phyloP scores from a whole-genome alignment of 2,113 vertebrate genomes.

The Pyrgilauda ruficollis region DNA sequence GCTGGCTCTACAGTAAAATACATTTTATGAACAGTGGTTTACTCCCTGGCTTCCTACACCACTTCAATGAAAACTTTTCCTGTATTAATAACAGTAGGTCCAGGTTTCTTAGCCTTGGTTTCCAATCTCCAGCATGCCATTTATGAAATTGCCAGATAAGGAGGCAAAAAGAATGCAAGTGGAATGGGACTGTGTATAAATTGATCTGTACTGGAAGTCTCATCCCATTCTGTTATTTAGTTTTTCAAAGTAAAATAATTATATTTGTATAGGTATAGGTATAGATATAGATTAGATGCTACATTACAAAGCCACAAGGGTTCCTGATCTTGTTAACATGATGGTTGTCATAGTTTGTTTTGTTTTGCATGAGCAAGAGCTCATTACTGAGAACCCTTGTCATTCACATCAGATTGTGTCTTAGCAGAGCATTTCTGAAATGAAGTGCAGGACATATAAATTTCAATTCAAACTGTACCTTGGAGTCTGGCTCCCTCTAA shows the following conservation, averaged over 20 bases:
- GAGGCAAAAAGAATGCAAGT: background rate
- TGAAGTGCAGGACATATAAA: background rate
- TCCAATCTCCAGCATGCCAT: background rate
- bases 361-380: slow-evolving; percentile 52
- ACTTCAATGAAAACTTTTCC: background rate
- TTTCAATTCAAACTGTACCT: slow-evolving; percentile 7
- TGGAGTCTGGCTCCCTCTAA: background rate
- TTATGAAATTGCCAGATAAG: background rate
- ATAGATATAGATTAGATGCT: slow-evolving; percentile 49
- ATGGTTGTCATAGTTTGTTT: slow-evolving; percentile 58
- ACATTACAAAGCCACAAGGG: slow-evolving; percentile 41
- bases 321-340: slow-evolving; percentile 56
- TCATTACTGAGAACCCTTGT: slow-evolving; percentile 45
- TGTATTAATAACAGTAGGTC: background rate
- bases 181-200: background rate
- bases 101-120: background rate
- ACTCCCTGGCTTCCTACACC: background rate
- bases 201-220: background rate
- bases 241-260: slow-evolving; percentile 34
- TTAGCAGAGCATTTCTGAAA: slow-evolving; percentile 37
- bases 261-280: slow-evolving; percentile 33
- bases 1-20: background rate
- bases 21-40: background rate
- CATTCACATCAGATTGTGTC: slow-evolving; percentile 42
- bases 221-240: slow-evolving; percentile 25